phyloP scores from a whole-genome alignment of 2,888 invertebrate genomes.

The Agrenia bidenticulata region DNA sequence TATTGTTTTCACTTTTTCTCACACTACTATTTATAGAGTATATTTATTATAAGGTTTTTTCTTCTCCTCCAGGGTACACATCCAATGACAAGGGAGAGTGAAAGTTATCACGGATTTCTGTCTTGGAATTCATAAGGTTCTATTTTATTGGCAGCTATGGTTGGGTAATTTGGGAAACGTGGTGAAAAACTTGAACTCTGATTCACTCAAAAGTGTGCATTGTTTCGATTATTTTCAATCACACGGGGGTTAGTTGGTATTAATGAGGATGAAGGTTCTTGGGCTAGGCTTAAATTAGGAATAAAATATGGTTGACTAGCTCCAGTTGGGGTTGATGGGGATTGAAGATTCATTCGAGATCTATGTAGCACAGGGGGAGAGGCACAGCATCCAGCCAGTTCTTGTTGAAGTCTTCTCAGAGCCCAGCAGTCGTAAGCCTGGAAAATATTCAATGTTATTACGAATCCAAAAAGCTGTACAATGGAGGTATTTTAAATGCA shows the following conservation, averaged over 20 bases:
- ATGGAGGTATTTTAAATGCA: neutral
- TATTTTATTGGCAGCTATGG: neutral
- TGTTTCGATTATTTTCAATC: conserved; percentile 6
- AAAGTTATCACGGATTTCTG: too few relatives aligned
- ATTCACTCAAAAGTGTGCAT: conserved; percentile 7
- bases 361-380: conserved; percentile 51
- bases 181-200: neutral
- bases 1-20: conserved; percentile 5
- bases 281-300: conserved; percentile 24
- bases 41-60: too few relatives aligned
- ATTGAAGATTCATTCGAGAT: conserved; percentile 47
- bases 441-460: conserved; percentile 10
- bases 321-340: conserved; percentile 40
- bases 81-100: too few relatives aligned
- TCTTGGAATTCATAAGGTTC: too few relatives aligned
- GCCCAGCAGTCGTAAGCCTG: conserved; percentile 53
- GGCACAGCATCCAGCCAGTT: conserved; percentile 52
- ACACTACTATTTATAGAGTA: too few relatives aligned
- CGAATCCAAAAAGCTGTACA: conserved; percentile 6
- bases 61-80: too few relatives aligned
- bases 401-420: conserved; percentile 50
- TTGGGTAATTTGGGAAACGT: neutral
- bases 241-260: neutral
- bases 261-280: neutral
- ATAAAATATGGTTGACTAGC: conserved; percentile 17